Evolutionary conservation across 1,140 invertebrate genomes (phyloP).

Genomic region (Pomacea maculata): DNA sequence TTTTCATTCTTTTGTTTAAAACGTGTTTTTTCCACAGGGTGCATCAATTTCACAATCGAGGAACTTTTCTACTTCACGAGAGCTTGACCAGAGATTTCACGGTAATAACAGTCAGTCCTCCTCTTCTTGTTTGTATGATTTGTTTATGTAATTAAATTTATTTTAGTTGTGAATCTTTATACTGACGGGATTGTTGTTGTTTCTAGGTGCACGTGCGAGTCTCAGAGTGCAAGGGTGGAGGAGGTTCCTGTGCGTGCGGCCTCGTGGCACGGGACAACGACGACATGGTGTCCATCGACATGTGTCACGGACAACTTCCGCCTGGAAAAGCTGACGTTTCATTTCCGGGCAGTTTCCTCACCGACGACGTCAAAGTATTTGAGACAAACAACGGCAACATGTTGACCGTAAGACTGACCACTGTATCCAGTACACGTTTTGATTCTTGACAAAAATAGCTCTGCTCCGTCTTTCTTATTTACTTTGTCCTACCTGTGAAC

Average conservation of each 20-base stretch:
- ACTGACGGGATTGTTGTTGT: no score
- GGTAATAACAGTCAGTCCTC: neutral
- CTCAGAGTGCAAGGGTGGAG: constrained; percentile 17
- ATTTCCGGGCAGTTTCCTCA: constrained; percentile 21
- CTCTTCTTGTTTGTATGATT: no score
- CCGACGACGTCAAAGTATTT: constrained; percentile 28
- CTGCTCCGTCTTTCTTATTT: no score
- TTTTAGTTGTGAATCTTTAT: no score
- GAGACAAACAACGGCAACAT: constrained; percentile 7
- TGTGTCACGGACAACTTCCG: constrained; percentile 15
- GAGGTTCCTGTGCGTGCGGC: constrained; percentile 32
- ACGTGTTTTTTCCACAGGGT: constrained; percentile 10
- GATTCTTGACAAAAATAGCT: no score
- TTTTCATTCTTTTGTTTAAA: neutral
- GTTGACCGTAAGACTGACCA: constrained; percentile 9
- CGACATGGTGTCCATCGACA: constrained; percentile 28
- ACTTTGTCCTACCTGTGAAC: no score
- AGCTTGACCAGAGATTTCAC: constrained; percentile 20
- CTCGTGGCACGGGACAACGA: constrained; percentile 18
- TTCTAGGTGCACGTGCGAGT: constrained; percentile 24
- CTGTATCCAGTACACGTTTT: no score
- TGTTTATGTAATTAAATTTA: no score
- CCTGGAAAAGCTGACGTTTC: constrained; percentile 22
- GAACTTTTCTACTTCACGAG: constrained; percentile 19
- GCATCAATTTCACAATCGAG: constrained; percentile 22